A percentile compares a stretch with the other conserved stretches of the same genome.
Conservation (phyloP, 2,888 invertebrate species). For the Abrostola triplasia region DNA sequence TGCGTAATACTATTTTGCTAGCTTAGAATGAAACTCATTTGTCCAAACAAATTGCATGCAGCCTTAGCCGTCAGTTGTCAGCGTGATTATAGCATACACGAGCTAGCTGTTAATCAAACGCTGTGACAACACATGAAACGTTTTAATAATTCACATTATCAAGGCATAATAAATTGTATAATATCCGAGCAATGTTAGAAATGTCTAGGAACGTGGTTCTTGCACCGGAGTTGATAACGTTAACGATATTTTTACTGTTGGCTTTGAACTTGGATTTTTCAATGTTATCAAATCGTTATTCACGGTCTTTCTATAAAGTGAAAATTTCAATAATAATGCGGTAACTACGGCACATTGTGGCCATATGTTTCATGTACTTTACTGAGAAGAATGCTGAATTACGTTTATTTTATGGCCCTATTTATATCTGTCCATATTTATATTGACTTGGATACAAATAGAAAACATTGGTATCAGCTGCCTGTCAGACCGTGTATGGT, state of each 20-base stretch:
- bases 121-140: slow-evolving; percentile 6
- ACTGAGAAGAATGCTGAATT: slow-evolving; percentile 10
- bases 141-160: slow-evolving; percentile 22
- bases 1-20: neutral
- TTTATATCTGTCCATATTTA: slow-evolving; percentile 2
- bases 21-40: slow-evolving; percentile 1
- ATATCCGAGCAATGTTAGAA: slow-evolving; percentile 25
- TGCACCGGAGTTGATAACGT: slow-evolving; percentile 48
- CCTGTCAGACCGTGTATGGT: slow-evolving; percentile 1
- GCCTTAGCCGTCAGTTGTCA: slow-evolving; percentile 1
- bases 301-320: slow-evolving; percentile 30
- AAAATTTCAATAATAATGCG: slow-evolving; percentile 24
- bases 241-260: slow-evolving; percentile 58
- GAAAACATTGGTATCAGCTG: neutral
- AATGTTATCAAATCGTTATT: slow-evolving; percentile 41
- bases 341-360: slow-evolving; percentile 18
- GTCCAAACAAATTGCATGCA: slow-evolving; percentile 10
- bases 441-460: slow-evolving; percentile 1
- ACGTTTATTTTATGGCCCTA: slow-evolving; percentile 5
- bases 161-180: slow-evolving; percentile 23
- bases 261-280: slow-evolving; percentile 62
- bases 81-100: slow-evolving; percentile 8
- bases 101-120: slow-evolving; percentile 18
- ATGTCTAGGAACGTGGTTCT: slow-evolving; percentile 38
- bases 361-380: slow-evolving; percentile 14